Evolutionary conservation across 2,113 vertebrate genomes (phyloP), one percentile per base, ranked within the genome.

Genomic region (Mustelus asterias): DNA sequence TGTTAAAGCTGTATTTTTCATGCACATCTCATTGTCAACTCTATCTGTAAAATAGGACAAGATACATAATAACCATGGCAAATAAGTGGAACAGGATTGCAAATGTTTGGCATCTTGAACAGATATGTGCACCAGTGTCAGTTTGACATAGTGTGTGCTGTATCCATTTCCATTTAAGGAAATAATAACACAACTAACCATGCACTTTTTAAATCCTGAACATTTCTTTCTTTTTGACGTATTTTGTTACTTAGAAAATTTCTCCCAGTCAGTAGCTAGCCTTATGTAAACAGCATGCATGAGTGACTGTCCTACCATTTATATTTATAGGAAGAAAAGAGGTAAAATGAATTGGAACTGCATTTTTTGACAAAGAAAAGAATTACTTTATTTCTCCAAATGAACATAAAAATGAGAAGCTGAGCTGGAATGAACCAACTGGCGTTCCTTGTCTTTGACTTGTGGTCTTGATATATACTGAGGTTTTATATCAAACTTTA

Each of bases 91-190:
- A 65, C 60, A 65, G 18, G 33, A 93, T 65, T 65, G 60, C 18
- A 93, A 65, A 63, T 93, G 89, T 60, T 93, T 93, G n/a, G 89
- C 89, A 93, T 93, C 60, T 93, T 93, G 89, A 65, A 41, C 63
- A 93, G 89, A 93, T 93, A 65, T 41, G 60, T 67, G 60, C 60
- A 93, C 33, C 89, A 93, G 89, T 93, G 89, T 93, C 60, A 65
- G n/a, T 93, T 93, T 93, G 89, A 93, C 58, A 92, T 60, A 93
- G 14, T 93, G 33, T 37, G n/a, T 41, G 58, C 89, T 65, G 48
- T 37, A 37, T 65, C 60, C 29, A 93, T 65, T 93, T 93, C 89
- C 89, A 93, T 93, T 37, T 93, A 37, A 67, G 89, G 89, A 37
- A 93, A 93, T 65, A 8, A n/a, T 37, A 65, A 37, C 89, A 24